Evolutionary conservation across 2,797 vertebrate genomes (phyloP).

Genomic region (Mallotus villosus): DNA sequence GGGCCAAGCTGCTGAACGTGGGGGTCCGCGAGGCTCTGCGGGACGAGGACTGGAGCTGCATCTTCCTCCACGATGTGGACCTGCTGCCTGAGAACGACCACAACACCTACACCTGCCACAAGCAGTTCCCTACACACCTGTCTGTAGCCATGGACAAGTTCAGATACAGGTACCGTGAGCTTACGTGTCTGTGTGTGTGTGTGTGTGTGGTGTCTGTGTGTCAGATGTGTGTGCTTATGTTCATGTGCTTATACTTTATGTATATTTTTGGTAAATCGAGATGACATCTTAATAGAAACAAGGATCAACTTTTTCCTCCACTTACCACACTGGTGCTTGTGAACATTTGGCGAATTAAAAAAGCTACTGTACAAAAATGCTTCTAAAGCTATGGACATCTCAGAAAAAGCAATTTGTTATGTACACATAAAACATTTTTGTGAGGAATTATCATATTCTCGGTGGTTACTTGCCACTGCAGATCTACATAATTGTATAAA

Average conservation of each 20-base stretch:
- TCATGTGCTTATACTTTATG: background rate
- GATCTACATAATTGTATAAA: too few species aligned
- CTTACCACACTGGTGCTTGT: too few species aligned
- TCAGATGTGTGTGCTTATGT: background rate
- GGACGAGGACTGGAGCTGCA: constrained; percentile 94
- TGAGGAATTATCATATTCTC: too few species aligned
- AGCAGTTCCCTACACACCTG: constrained; percentile 88
- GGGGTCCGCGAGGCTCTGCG: constrained; percentile 91
- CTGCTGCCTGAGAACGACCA: constrained; percentile 95
- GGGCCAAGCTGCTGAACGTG: constrained; percentile 93
- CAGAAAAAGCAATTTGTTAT: too few species aligned
- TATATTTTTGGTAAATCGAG: too few species aligned
- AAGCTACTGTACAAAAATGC: too few species aligned
- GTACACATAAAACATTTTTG: too few species aligned
- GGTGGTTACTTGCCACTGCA: too few species aligned
- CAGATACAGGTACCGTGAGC: constrained; percentile 83
- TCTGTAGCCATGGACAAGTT: constrained; percentile 98
- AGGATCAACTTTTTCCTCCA: too few species aligned
- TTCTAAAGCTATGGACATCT: too few species aligned
- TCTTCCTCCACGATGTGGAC: constrained; percentile 93
- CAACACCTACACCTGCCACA: constrained; percentile 94
- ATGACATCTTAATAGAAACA: too few species aligned
- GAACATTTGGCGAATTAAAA: too few species aligned
- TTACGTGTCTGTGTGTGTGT: background rate
- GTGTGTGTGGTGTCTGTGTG: constrained; percentile 15